Evolutionary conservation across 2,888 invertebrate genomes (phyloP), one percentile per base, ranked within the genome.

Genomic region (Rotaria sp.): DNA sequence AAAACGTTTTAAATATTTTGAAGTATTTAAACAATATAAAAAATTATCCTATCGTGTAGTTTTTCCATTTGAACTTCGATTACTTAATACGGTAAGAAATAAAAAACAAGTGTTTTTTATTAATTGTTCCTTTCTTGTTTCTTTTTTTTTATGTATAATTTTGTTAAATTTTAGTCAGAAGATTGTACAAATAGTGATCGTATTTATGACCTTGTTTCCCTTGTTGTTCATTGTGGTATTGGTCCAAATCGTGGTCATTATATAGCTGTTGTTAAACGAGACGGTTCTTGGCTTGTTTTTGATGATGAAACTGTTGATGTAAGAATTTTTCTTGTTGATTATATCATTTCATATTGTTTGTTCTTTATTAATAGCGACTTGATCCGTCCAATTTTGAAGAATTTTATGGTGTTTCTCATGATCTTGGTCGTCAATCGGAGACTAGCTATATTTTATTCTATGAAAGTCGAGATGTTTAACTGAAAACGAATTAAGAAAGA

Each of bases 261-360:
- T 92, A 99, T 99, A 92, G 97, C 96, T 92, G 97, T 99, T 91
- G 99, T 99, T 87, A 99, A 99, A 92, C 96, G 96, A 91, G 97
- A 98, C 92, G 97, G 97, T 86, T 96, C 98, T 92, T 99, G 99
- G 99, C 93, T 99, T 88, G 94, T 99, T 11, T 99, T 99, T 92
- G 99, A 99, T 92, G 99, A 99, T 92, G 99, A 99, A 91, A 96
- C 98, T 94, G 99, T 99, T 88, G 99, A 99, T 93, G 96, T 96
- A 93, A 94, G 95, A 94, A 88, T 55, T 67, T 45, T 87, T 85
- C 87, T 26, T 41, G 88, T 88, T 86, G 35, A 50, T 21, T 11
- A 11, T 45, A 4, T 45, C 50, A 80, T 13, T 21, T 5, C 57
- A n/a, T 30, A 30, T 24, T 24, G 7, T 35, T 52, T 86, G 41